phyloP scores from a whole-genome alignment of 2,888 invertebrate genomes.

The Melinaea marsaeus region DNA sequence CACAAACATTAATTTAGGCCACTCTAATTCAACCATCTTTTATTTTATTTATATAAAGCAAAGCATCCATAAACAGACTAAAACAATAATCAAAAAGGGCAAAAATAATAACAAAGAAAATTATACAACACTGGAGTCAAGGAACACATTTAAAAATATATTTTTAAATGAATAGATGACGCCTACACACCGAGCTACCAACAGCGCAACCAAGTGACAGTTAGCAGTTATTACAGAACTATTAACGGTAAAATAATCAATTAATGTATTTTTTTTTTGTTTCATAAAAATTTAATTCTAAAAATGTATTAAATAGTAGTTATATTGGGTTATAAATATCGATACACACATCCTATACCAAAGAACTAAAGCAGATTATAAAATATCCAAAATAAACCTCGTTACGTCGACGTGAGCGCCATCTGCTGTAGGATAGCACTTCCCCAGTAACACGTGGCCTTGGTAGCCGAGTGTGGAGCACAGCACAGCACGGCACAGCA shows the following conservation, averaged over 20 bases:
- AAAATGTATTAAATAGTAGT: too few species aligned
- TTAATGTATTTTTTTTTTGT: too few species aligned
- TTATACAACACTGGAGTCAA: constrained; percentile 4
- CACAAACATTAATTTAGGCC: background rate
- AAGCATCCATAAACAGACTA: constrained; percentile 5
- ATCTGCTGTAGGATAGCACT: background rate
- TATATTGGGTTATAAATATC: too few species aligned
- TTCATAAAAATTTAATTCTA: too few species aligned
- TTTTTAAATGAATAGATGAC: constrained; percentile 2
- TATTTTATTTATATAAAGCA: constrained; percentile 3
- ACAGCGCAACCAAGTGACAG: background rate
- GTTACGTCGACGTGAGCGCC: background rate
- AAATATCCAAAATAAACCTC: background rate
- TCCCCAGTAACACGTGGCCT: background rate
- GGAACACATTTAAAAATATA: constrained; percentile 31
- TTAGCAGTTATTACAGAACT: background rate
- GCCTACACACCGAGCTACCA: constrained; percentile 5
- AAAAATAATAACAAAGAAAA: constrained; percentile 18
- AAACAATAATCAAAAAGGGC: constrained; percentile 11
- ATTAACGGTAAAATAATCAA: too few species aligned
- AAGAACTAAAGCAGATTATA: background rate
- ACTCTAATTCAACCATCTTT: background rate
- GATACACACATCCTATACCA: constrained; percentile 1
- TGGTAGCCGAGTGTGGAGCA: constrained; percentile 19
- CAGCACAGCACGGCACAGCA: constrained; percentile 23